Evolutionary conservation across 2,113 vertebrate genomes (phyloP).

Genomic region (Hypomesus transpacificus): DNA sequence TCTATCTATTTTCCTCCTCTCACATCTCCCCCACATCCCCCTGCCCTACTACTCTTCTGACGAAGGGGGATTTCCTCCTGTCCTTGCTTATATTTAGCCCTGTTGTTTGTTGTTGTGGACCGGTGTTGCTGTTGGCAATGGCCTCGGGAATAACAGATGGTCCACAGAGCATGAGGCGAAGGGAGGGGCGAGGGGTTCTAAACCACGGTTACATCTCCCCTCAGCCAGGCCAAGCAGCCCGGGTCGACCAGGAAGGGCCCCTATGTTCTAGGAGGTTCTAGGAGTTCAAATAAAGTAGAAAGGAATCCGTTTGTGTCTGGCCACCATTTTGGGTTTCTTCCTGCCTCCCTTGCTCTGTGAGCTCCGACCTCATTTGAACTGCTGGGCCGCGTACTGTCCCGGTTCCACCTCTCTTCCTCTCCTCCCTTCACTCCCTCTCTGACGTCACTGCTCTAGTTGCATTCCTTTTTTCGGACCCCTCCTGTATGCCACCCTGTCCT

Average conservation of each 20-base stretch:
- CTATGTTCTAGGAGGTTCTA: not conserved
- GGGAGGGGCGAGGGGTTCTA: not conserved
- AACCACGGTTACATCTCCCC: not conserved
- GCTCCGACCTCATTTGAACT: not conserved
- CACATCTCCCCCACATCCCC: not conserved
- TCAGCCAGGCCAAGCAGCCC: not conserved
- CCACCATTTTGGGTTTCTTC: not conserved
- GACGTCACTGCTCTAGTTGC: not conserved
- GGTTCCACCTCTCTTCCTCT: not conserved
- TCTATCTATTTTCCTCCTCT: conserved; percentile 10
- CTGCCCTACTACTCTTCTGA: too few species aligned
- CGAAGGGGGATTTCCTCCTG: not conserved
- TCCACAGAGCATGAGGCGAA: not conserved
- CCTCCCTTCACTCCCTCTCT: not conserved
- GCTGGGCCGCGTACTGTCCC: not conserved
- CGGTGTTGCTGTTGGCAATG: conserved; percentile 12
- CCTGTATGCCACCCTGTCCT: not conserved
- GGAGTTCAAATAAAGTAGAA: not conserved
- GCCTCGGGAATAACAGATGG: conserved; percentile 8
- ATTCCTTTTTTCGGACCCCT: not conserved
- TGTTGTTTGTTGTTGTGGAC: conserved; percentile 15
- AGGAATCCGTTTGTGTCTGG: not conserved
- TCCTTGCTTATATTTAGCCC: conserved; percentile 31
- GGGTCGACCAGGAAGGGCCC: not conserved
- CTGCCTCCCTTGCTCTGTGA: not conserved